Percentiles rank a stretch among this genome's conserved stretches.
phyloP scores from a whole-genome alignment of 2,797 vertebrate genomes.

The Anguilla pacifica region DNA sequence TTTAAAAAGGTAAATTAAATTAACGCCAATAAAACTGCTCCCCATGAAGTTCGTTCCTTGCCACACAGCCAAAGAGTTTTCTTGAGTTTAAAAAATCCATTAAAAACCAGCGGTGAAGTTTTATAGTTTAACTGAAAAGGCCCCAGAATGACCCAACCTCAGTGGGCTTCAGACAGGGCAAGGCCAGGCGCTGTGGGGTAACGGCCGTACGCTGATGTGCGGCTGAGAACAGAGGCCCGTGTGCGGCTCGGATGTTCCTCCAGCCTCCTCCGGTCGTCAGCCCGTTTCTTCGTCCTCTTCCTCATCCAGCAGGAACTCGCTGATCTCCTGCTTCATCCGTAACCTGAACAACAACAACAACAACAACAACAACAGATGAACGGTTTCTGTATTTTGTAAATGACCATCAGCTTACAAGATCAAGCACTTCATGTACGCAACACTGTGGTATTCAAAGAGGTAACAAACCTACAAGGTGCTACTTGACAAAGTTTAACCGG shows the following conservation, averaged over 20 bases:
- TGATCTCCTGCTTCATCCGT: conserved; percentile 73
- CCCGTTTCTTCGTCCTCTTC: conserved; percentile 38
- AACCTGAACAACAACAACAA: conserved; percentile 63
- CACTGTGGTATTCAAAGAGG: background rate
- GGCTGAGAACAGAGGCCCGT: background rate
- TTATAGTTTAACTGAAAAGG: background rate
- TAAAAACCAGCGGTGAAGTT: background rate
- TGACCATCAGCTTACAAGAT: background rate
- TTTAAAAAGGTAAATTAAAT: background rate
- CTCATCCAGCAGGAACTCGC: conserved; percentile 71
- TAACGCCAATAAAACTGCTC: background rate
- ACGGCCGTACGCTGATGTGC: background rate
- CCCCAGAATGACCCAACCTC: background rate
- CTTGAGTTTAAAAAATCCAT: background rate
- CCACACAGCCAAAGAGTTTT: background rate
- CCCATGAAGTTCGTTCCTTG: background rate
- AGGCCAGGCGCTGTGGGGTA: background rate
- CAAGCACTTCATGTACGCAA: background rate
- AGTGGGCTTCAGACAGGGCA: background rate
- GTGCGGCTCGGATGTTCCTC: background rate
- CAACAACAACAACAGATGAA: too few relatives aligned
- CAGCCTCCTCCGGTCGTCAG: background rate
- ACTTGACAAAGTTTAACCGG: background rate
- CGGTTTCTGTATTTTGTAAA: background rate
- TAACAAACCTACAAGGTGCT: background rate